Evolutionary conservation across 2,888 invertebrate species (phyloP).

Genomic region (Drosophila anomelani): DNA sequence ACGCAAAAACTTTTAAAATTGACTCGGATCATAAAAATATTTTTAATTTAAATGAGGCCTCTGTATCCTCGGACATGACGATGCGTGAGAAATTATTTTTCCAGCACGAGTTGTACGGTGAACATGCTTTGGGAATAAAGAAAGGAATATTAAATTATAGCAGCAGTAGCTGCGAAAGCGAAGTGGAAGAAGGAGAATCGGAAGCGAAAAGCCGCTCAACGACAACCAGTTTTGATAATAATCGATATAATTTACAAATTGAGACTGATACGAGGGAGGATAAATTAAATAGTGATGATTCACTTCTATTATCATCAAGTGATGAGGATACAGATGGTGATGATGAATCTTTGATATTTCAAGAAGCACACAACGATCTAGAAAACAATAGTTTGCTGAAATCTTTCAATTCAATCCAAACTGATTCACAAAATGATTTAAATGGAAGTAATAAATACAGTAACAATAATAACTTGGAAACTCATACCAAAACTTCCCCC

Average conservation of each 20-base stretch:
- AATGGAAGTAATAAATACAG: constrained; percentile 68
- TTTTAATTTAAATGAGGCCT: constrained; percentile 32
- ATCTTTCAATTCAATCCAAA: constrained; percentile 80
- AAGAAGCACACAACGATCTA: constrained; percentile 29
- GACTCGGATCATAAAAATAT: constrained; percentile 59
- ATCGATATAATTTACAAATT: constrained; percentile 34
- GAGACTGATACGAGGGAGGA: constrained; percentile 56
- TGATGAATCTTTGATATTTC: background rate
- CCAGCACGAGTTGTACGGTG: constrained; percentile 65
- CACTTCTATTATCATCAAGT: constrained; percentile 29
- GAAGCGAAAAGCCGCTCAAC: constrained; percentile 3
- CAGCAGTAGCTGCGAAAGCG: constrained; percentile 69
- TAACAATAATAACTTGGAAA: constrained; percentile 63
- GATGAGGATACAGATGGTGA: constrained; percentile 9
- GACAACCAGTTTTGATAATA: constrained; percentile 9
- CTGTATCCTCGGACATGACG: constrained; percentile 14
- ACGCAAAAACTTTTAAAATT: constrained; percentile 13
- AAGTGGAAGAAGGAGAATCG: constrained; percentile 6
- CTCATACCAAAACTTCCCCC: background rate
- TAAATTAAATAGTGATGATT: constrained; percentile 25
- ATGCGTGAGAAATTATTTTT: constrained; percentile 76
- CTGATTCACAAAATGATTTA: constrained; percentile 55
- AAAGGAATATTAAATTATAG: constrained; percentile 74
- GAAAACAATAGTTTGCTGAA: constrained; percentile 77
- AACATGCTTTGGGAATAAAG: constrained; percentile 36